Base-by-base conservation (phyloP, 2,113 vertebrate genomes). In the Excalfactoria chinensis region DNA sequence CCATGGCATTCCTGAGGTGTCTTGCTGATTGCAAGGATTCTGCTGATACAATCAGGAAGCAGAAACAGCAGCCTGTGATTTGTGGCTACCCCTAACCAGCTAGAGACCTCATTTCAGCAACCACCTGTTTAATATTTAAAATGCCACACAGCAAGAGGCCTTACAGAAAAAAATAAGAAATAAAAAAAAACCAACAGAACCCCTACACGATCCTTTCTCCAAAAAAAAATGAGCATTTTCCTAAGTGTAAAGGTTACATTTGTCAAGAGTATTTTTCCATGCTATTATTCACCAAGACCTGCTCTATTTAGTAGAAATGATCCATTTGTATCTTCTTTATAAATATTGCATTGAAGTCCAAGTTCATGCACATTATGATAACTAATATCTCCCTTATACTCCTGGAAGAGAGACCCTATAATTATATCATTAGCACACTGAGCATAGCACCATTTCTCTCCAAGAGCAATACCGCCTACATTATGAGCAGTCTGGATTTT, bases 281-380 rank as follows among this genome's bases (percentile, higher is more conserved):
- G 32, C 19, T 77, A 67, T 80, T 85, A 82, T 70, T 91, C 82
- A 46, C 71, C 56, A 76, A 80, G 63, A 70, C 32, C 49, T 76
- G 69, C 34, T 11, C 41, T 93, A 77, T 67, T 88, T 59, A 71
- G 55, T 13, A 78, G n/a, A 81, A 92, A 75, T 68, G 1, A 82
- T 84, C 75, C 35, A 82, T 93, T 88, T 75, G 34, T 63, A 20
- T 70, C 75, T 37, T 83, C 74, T 70, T 86, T 21, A 88, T 94
- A 80, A 94, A 95, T 95, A 86, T 88, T 93, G 28, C 46, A 92
- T 83, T 56, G 64, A 87, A 94, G 89, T 35, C 81, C 84, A 91
- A 92, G 89, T 79, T 92, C 82, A 72, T 68, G 74, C 28, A 83
- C 75, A 91, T 93, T 91, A 87, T 35, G 41, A 62, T 83, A 92